phyloP scores from a whole-genome alignment of 53 echinoderm and acorn worm species.

The Echinometra lucunter region DNA sequence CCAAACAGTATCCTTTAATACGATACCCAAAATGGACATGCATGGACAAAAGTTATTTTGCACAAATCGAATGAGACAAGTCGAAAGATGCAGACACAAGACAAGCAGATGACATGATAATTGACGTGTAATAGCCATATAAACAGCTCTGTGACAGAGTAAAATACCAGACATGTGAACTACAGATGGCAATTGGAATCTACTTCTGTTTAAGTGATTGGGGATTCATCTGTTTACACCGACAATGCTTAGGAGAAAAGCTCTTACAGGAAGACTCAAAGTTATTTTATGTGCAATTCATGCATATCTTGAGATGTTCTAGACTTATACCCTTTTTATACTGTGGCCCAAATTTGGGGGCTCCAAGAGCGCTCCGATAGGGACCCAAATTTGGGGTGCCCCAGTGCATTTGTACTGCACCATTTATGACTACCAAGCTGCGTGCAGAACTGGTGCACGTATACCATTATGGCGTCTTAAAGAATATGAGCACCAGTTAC shows the following conservation, averaged over 20 bases:
- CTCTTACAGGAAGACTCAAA: neutral
- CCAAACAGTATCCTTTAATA: neutral
- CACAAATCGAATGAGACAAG: neutral
- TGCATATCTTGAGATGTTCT: too few relatives aligned
- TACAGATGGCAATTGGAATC: conserved; percentile 5
- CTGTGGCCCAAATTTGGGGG: too few relatives aligned
- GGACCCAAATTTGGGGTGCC: too few relatives aligned
- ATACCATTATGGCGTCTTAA: too few relatives aligned
- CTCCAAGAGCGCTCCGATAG: too few relatives aligned
- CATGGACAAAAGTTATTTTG: neutral
- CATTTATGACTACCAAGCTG: too few relatives aligned
- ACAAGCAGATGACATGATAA: conserved; percentile 46
- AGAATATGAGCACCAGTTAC: too few relatives aligned
- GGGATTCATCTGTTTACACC: neutral
- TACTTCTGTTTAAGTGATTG: conserved; percentile 11
- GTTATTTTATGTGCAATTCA: too few relatives aligned
- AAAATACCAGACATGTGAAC: neutral
- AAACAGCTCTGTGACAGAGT: conserved; percentile 4
- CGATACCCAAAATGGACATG: neutral
- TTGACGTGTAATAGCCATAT: conserved; percentile 31
- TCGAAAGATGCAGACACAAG: neutral
- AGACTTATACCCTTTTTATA: too few relatives aligned
- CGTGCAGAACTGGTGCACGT: too few relatives aligned
- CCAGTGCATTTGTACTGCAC: too few relatives aligned
- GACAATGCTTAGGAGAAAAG: neutral